Evolutionary conservation across 1,140 invertebrate species (phyloP).

Genomic region (Drosophila pseudoananassae): DNA sequence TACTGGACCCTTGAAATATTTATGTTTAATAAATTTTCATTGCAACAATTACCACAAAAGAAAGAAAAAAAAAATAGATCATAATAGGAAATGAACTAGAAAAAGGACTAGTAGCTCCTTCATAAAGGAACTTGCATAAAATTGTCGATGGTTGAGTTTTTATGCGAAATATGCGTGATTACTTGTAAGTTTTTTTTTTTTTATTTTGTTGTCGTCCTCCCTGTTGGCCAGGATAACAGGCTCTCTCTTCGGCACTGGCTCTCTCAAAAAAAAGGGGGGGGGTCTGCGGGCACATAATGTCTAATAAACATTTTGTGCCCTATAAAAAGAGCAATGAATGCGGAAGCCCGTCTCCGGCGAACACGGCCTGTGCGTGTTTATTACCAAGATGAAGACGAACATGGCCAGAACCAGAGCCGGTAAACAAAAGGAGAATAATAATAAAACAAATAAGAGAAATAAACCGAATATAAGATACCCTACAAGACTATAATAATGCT

Average conservation of each 20-base stretch:
- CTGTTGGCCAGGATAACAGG: constrained; percentile 11
- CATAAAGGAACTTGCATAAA: constrained; percentile 49
- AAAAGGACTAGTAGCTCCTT: constrained; percentile 14
- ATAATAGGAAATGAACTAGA: constrained; percentile 49
- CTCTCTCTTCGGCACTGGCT: too few relatives aligned
- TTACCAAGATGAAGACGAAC: constrained; percentile 52
- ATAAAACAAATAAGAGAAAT: constrained; percentile 11
- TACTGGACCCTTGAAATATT: constrained; percentile 7
- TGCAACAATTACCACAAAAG: constrained; percentile 27
- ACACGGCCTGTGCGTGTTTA: constrained; percentile 78
- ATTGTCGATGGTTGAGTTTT: constrained; percentile 71
- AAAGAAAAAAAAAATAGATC: constrained; percentile 17
- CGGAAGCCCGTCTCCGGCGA: constrained; percentile 63
- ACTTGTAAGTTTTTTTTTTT: constrained; percentile 19
- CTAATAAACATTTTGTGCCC: constrained; percentile 78
- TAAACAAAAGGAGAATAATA: constrained; percentile 12
- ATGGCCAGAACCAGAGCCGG: constrained; percentile 16
- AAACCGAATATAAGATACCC: not conserved
- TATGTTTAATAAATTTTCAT: constrained; percentile 38
- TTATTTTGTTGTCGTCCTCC: too few relatives aligned
- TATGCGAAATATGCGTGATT: constrained; percentile 79
- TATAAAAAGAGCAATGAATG: constrained; percentile 58
- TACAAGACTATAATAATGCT: not conserved
- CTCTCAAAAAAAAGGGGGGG: too few relatives aligned
- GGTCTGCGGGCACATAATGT: constrained; percentile 56